These are phyloP conservation scores for Suricata suricatta DNA, from an alignment of 2,113 vertebrate genomes.

Conservation along the genomic window DNA sequence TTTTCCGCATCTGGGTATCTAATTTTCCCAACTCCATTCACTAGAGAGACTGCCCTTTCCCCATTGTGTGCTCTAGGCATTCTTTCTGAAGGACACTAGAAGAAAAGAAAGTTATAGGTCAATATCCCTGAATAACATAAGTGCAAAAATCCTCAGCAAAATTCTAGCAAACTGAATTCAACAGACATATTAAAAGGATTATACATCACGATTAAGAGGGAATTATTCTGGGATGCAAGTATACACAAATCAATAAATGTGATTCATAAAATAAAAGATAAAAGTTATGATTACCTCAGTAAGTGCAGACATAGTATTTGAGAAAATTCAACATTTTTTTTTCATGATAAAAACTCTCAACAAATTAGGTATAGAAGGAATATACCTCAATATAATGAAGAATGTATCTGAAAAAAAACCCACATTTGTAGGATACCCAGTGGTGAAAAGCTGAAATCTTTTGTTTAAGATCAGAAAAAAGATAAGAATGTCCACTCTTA, in stretches of 20 bases:
- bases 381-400: background rate
- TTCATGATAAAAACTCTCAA: background rate
- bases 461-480: background rate
- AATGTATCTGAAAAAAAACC: background rate
- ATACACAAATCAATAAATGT: background rate
- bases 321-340: background rate
- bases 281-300: background rate
- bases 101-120: background rate
- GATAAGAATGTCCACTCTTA: background rate
- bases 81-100: background rate
- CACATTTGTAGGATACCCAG: background rate
- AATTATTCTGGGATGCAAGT: background rate
- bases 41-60: background rate
- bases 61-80: background rate
- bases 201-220: background rate
- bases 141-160: background rate
- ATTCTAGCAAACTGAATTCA: background rate
- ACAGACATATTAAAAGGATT: background rate
- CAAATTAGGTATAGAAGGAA: background rate
- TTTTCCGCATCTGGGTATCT: background rate
- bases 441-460: background rate
- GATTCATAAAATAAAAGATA: background rate
- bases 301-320: background rate
- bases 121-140: background rate
- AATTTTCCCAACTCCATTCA: background rate